A percentile compares a stretch with the other conserved stretches of the same genome.
phyloP scores from a whole-genome alignment of 2,888 invertebrate species.

The Hartigia nigra region DNA sequence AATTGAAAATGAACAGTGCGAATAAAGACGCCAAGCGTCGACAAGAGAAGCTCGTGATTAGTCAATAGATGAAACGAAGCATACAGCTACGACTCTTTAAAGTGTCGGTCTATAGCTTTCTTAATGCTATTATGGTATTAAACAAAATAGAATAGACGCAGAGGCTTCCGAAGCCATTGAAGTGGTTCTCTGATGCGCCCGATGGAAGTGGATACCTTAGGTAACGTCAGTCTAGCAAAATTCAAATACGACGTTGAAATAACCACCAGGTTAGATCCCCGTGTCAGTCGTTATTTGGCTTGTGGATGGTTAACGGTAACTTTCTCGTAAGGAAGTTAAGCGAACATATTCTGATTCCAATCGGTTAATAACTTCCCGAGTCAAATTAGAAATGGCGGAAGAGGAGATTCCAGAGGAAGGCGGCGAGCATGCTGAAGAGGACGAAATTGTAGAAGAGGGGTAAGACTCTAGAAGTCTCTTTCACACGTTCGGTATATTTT shows the following conservation, averaged over 20 bases:
- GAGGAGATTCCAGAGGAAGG: conserved; percentile 30
- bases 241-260: conserved; percentile 8
- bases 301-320: neutral
- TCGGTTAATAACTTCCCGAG: neutral
- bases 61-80: neutral
- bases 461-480: conserved; percentile 28
- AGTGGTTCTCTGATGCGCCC: neutral
- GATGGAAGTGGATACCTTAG: conserved; percentile 9
- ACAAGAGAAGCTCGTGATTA: neutral
- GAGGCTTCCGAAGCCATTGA: conserved; percentile 57
- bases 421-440: conserved; percentile 14
- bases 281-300: conserved; percentile 7
- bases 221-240: conserved; percentile 8
- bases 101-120: conserved; percentile 1
- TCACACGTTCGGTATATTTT: neutral
- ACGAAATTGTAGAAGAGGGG: conserved; percentile 40
- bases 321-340: neutral
- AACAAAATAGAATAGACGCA: conserved; percentile 56
- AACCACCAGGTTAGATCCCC: neutral
- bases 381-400: conserved; percentile 36
- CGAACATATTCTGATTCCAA: neutral
- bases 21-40: neutral
- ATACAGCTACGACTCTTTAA: neutral
- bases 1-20: neutral
- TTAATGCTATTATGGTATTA: conserved; percentile 59